Evolutionary conservation across 2,888 invertebrate species (phyloP), one percentile per base, ranked within the genome.

Genomic region (Heterodera filipjevi): DNA sequence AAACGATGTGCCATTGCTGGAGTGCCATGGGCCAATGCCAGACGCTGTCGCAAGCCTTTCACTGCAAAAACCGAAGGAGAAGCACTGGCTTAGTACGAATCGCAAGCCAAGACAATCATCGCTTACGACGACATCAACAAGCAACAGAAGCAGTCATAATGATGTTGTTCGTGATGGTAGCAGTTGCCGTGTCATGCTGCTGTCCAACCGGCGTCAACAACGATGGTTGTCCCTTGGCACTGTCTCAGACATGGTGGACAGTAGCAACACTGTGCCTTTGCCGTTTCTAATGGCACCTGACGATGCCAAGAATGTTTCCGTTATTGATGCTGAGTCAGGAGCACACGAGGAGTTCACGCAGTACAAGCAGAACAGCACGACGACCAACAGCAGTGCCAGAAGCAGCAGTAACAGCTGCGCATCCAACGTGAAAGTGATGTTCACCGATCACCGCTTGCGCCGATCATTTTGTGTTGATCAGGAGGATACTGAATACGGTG

Each of bases 351-450:
- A 19, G 49, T 19, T 19, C 49, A 14, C 12, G 49, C 44, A 12
- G n/a, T n/a, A 53, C 53, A 53, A 19, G 53, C 53, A 19, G 14
- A 19, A 53, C 19, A 19, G 19, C 53, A 53, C 19, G 44, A 32
- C 8, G 27, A 27, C 33, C 22, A 77, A 53, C 49, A 77, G 68
- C n/a, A 33, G 22, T 12, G 39, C 22, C 59, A 75, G 39, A 27
- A 46, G 16, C 33, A n/a, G 46, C 44, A 33, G 32, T 35, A 35
- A 39, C 10, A 77, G 59, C 53, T 66, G n/a, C 35, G 39, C 27
- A n/a, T 73, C 78, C 68, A 72, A 49, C 32, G 70, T 80, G 16
- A 71, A 73, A 33, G 59, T 80, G 1, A 30, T 80, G 73, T 80
- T 72, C 74, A 80, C 80, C 19, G 72, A 79, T 64, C 27, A 79